Percentiles rank a stretch among this genome's conserved stretches.
These are phyloP conservation scores for Agrypnus murinus DNA, from an alignment of 2,888 invertebrate genomes.

Conservation along the genomic window DNA sequence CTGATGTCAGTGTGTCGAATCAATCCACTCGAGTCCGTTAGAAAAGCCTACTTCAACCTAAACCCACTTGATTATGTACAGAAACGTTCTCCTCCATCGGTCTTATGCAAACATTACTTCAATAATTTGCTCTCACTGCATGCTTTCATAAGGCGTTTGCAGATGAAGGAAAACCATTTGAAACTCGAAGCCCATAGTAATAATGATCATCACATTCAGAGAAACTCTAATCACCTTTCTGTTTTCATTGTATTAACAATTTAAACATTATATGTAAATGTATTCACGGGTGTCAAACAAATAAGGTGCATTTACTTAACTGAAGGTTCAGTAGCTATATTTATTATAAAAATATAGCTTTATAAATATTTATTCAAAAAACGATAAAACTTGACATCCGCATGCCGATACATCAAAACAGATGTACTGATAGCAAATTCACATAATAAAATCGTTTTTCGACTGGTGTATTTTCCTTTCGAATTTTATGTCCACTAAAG, in stretches of 20 bases:
- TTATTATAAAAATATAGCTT: not conserved
- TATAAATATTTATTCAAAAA: not conserved
- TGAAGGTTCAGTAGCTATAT: not conserved
- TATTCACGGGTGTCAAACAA: not conserved
- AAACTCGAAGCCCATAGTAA: not conserved
- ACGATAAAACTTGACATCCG: too few relatives aligned
- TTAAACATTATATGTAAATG: not conserved
- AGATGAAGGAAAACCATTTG: constrained; percentile 3
- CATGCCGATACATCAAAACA: not conserved
- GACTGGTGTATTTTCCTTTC: not conserved
- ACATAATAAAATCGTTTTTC: constrained; percentile 8
- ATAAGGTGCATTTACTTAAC: not conserved
- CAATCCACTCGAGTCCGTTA: constrained; percentile 12
- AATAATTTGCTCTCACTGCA: constrained; percentile 7
- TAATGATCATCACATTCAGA: not conserved
- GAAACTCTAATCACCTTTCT: not conserved
- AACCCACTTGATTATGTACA: constrained; percentile 20
- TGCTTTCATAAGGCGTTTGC: constrained; percentile 15
- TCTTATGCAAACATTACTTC: constrained; percentile 9
- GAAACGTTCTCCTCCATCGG: not conserved
- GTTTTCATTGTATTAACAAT: not conserved
- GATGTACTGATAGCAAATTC: not conserved
- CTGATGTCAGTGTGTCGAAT: constrained; percentile 21
- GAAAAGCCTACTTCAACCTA: constrained; percentile 3
- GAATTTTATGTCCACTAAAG: constrained; percentile 1